A percentile compares a stretch with the other conserved stretches of the same genome.
Evolutionary conservation across 2,888 invertebrate genomes (phyloP).

Genomic region (Cordylochernes scorpioides): DNA sequence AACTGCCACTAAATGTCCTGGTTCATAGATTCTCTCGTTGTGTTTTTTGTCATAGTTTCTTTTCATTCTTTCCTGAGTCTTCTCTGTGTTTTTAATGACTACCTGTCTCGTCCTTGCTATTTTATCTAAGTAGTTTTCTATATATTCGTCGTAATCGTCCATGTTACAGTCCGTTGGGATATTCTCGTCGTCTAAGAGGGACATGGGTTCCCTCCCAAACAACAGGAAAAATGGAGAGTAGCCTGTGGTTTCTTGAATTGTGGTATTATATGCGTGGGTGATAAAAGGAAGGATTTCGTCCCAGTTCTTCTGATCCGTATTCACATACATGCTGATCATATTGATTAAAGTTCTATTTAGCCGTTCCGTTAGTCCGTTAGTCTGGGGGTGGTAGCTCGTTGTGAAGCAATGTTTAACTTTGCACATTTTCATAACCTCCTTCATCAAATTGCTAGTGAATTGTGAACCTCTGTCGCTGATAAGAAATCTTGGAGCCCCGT

Average conservation of each 20-base stretch:
- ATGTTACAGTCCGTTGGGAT: no score
- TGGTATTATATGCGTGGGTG: slow-evolving; percentile 3
- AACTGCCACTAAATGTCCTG: no score
- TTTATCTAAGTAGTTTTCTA: no score
- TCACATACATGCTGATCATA: slow-evolving; percentile 3
- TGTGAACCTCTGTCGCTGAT: slow-evolving; percentile 3
- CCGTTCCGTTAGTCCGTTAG: slow-evolving; percentile 3
- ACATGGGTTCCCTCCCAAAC: no score
- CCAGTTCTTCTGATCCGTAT: slow-evolving; percentile 5
- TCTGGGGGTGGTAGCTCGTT: slow-evolving; percentile 4
- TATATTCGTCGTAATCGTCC: no score
- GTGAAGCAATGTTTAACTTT: slow-evolving; percentile 3
- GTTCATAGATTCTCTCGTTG: no score
- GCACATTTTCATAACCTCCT: slow-evolving; percentile 2
- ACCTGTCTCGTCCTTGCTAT: no score
- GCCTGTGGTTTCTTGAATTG: slow-evolving; percentile 4
- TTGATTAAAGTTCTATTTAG: slow-evolving; percentile 2
- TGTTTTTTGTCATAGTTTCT: no score
- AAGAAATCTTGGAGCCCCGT: slow-evolving; percentile 3
- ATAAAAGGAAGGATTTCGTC: slow-evolving; percentile 3
- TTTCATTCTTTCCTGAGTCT: no score
- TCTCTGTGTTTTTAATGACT: no score
- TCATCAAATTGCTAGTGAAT: slow-evolving; percentile 1
- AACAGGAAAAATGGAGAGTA: no score
- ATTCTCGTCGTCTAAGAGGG: no score